A percentile compares a stretch with the other conserved stretches of the same genome.
Conservation (phyloP, 2,888 invertebrate genomes). For the Dyspetes luteomarginatus region DNA sequence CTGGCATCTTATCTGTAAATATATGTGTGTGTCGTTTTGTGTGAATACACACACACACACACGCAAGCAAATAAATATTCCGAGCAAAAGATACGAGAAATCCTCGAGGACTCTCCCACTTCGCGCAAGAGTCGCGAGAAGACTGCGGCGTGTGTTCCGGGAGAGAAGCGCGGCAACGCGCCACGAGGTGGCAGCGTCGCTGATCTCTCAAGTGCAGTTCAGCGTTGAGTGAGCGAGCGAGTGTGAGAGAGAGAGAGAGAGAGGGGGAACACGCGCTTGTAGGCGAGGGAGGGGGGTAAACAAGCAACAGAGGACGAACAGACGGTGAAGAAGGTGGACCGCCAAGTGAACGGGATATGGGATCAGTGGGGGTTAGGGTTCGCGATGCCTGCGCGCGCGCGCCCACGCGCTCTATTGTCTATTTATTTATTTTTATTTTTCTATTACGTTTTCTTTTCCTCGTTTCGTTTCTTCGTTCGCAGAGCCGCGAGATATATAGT, state of each 20-base stretch:
- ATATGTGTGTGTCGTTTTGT: neutral
- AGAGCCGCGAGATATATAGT: neutral
- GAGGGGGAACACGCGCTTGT: constrained; percentile 51
- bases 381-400: constrained; percentile 79
- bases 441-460: constrained; percentile 51
- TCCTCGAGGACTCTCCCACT: neutral
- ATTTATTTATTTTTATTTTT: constrained; percentile 57
- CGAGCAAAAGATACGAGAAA: neutral
- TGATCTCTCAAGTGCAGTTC: constrained; percentile 32
- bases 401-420: constrained; percentile 81
- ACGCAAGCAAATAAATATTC: neutral
- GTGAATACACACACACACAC: neutral
- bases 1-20: constrained; percentile 36
- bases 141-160: constrained; percentile 57
- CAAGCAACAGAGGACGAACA: constrained; percentile 61
- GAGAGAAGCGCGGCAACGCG: constrained; percentile 51
- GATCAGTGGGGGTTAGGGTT: constrained; percentile 81
- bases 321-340: constrained; percentile 55
- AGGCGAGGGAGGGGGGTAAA: constrained; percentile 56
- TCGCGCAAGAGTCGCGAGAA: constrained; percentile 6
- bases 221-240: constrained; percentile 14
- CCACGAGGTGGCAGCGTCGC: constrained; percentile 19
- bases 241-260: constrained; percentile 48
- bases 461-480: constrained; percentile 6
- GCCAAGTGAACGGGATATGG: constrained; percentile 78